Base-by-base conservation (phyloP, 2,888 invertebrate species). In the Ophioninae sp. region DNA sequence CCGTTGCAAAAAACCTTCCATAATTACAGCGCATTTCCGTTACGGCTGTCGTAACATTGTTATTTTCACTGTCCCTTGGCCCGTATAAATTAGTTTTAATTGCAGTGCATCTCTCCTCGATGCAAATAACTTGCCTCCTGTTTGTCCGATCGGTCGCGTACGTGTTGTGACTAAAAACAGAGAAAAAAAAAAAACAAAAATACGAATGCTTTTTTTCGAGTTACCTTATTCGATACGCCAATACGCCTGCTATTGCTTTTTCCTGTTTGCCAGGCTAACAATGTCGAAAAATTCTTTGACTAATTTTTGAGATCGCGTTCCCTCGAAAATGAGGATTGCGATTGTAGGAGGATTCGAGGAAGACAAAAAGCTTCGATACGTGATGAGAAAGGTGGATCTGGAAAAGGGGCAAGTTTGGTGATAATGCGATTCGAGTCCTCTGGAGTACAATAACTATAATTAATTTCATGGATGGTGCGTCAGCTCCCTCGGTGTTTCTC, bases 381-480 rank as follows among this genome's bases (percentile, higher is more conserved):
- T 30, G 59, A 76, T 65, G 57, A 76, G 41, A 30, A 23, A 69
- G 44, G 64, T 64, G 44, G 65, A 37, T 70, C 65, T 68, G 59
- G 76, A 7, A 30, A n/a, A 56, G 64, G 57, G 56, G 62, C 50
- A 37, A n/a, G 21, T 79, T 70, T 70, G 37, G 57, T 72, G 65
- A 65, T 70, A 79, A 64, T 23, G 23, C 56, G 17, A 57, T 39
- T 59, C 59, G 81, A 37, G 30, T 81, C 70, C 70, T 70, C 69
- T 64, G 59, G 59, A 41, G 41, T 70, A 64, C 70, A 81, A 81
- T 81, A 81, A 81, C 81, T 81, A 65, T 70, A 81, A 81, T 81
- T 70, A 81, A 70, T 81, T 64, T 64, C 76, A 65, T 76, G 81
- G 70, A 76, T 76, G 76, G 76, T 76, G 81, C 44, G 76, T 64